phyloP scores from a whole-genome alignment of 2,113 vertebrate species.

The Hippocampus barbouri region DNA sequence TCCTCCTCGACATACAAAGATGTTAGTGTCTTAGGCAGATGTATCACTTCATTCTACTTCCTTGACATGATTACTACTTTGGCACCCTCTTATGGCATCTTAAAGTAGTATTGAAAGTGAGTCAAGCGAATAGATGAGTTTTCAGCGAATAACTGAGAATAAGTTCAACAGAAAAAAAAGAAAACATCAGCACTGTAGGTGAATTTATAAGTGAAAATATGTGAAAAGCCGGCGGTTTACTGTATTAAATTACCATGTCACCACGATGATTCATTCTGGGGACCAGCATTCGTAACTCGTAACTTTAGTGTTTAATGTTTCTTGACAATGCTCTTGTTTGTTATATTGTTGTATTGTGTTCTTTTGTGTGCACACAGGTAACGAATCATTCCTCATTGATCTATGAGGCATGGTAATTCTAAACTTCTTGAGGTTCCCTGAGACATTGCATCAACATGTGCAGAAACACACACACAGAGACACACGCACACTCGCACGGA shows the following conservation, averaged over 20 bases:
- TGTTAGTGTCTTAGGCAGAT: no score
- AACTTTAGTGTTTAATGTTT: slow-evolving; percentile 23
- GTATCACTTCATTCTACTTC: neutral
- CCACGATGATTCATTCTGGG: neutral
- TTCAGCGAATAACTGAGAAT: neutral
- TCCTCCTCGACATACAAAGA: no score
- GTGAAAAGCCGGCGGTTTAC: neutral
- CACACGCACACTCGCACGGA: no score
- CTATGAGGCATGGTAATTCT: slow-evolving; percentile 56
- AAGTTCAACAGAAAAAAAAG: neutral
- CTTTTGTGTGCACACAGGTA: slow-evolving; percentile 31
- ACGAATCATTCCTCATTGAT: slow-evolving; percentile 62
- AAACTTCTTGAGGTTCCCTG: slow-evolving; percentile 51
- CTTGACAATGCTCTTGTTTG: slow-evolving; percentile 42
- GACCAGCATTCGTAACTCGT: neutral
- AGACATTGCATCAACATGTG: slow-evolving; percentile 38
- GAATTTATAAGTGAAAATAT: neutral
- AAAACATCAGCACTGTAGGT: neutral
- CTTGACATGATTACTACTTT: neutral
- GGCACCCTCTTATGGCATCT: neutral
- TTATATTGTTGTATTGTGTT: slow-evolving; percentile 31
- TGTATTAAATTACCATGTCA: neutral
- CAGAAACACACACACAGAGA: slow-evolving; percentile 33
- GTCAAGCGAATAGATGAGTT: neutral
- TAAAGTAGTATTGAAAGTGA: neutral